Conservation (phyloP, 53 echinoderm and acorn worm genomes). For the Crossaster papposus region DNA sequence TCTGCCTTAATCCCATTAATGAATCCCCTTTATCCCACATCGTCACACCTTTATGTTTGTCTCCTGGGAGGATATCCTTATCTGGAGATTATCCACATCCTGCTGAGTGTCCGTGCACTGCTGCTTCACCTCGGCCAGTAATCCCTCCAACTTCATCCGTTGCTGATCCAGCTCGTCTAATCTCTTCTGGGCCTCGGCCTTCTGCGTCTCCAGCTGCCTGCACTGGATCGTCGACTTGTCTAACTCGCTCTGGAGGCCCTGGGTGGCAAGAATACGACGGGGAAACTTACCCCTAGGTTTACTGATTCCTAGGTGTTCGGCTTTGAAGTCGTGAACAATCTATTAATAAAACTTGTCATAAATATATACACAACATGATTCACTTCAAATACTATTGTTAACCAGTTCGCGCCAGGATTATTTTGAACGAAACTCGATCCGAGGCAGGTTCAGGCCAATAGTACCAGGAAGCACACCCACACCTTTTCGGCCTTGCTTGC, state of each 20-base stretch:
- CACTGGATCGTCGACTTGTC: conserved; percentile 80
- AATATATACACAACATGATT: no score
- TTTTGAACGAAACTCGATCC: no score
- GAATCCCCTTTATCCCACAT: background rate
- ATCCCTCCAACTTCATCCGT: conserved; percentile 84
- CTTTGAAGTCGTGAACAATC: no score
- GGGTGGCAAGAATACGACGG: background rate
- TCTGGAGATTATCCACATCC: conserved; percentile 77
- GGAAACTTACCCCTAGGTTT: background rate
- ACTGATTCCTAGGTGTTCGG: no score
- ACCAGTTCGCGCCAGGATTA: no score
- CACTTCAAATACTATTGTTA: no score
- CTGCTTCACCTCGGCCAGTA: conserved; percentile 82
- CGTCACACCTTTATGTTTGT: conserved; percentile 78
- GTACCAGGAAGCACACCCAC: no score
- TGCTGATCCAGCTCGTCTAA: conserved; percentile 95
- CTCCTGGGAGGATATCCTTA: conserved; percentile 83
- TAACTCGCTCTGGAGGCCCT: conserved; percentile 92
- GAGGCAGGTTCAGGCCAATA: no score
- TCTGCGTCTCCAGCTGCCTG: conserved; percentile 87
- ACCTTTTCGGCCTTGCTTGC: no score
- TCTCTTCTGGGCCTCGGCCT: conserved; percentile 90
- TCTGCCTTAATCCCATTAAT: background rate
- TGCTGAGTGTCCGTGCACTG: conserved; percentile 85
- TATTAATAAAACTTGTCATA: no score